Base-by-base conservation (phyloP, 1,140 invertebrate genomes). In the Zaprionus ghesquierei region DNA sequence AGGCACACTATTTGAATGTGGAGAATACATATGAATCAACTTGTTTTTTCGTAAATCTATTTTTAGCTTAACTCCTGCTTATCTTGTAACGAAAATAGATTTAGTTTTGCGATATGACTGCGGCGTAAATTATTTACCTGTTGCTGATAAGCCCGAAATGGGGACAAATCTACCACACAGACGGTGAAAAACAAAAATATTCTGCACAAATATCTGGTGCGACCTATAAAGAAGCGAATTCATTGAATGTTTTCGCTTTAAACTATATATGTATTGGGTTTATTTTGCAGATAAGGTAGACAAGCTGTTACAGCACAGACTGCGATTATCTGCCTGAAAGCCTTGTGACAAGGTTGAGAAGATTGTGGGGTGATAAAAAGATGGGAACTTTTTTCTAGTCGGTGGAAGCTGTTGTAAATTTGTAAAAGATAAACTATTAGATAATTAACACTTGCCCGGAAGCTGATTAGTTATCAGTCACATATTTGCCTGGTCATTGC, bases 381-480 rank as follows among this genome's bases (percentile, higher is more conserved):
- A 41, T 1, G n/a, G n/a, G 6, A 41, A 9, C 6, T 46, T 3
- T 44, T n/a, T 44, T 44, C 8, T 0, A 22, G 15, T 22, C 2
- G 18, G 10, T 18, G 3, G 3, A 12, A 3, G 0, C 18, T 20
- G 41, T 12, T 46, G 18, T 46, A 46, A 46, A 12, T 46, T 9
- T 46, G 41, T 46, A 46, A 46, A 46, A 46, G 18, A 10, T 46
- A 22, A 18, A 46, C 18, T 20, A 12, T 74, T 35, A 64, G 12
- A 23, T 63, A 60, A 50, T 72, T 73, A 61, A 51, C 61, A 75
- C 79, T 38, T 79, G 25, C n/a, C 33, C 38, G 59, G 35, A 62
- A 60, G 46, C 22, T 38, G 33, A 49, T 8, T 22, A 56, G 13
- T 12, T 20, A 13, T 20, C 12, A n/a, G 1, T 3, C 2, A 38